Evolutionary conservation across 1,140 invertebrate species (phyloP), one percentile per base, ranked within the genome.

Genomic region (Micrasema minimum): DNA sequence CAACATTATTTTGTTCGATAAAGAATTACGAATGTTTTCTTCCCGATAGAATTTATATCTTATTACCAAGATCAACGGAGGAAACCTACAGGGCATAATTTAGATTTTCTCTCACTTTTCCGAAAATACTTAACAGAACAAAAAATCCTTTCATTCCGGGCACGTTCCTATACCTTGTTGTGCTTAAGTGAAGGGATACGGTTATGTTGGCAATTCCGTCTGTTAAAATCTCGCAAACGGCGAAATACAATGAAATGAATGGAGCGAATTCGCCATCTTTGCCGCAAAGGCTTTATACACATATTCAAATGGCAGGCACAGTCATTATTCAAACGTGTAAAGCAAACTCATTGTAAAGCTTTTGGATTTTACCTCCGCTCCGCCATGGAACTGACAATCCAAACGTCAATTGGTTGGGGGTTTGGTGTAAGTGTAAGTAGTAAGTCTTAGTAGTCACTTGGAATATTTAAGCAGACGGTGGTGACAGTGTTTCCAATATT

Each of bases 221-320:
- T 59, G 55, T 38, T 38, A 38, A 59, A 59, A 59, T 59, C 31
- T 59, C 31, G 35, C 55, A 59, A 59, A 59, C 38, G 35, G 35
- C 55, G 37, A 59, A 59, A 59, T 18, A 59, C 55, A 59, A 37
- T 59, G 35, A 59, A 59, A 59, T 38, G 55, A 59, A 59, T 59
- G 55, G 55, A 16, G 35, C 14, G 9, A 59, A 37, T 38, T 59
- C 55, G 55, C 55, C 55, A 59, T 59, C 55, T 59, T 59, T 59
- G 55, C 55, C 55, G 55, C 55, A 59, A 59, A 38, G 31, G 14
- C 55, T 59, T 59, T 59, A 59, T 14, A 59, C 37, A 59, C 35
- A 59, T 59, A 59, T 59, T 59, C 55, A 59, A 38, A 59, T 41
- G 55, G 55, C 35, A 59, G 55, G 14, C 55, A 20, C 38, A 2